Conservation (phyloP, 2,113 vertebrate species). For the Callospermophilus lateralis region DNA sequence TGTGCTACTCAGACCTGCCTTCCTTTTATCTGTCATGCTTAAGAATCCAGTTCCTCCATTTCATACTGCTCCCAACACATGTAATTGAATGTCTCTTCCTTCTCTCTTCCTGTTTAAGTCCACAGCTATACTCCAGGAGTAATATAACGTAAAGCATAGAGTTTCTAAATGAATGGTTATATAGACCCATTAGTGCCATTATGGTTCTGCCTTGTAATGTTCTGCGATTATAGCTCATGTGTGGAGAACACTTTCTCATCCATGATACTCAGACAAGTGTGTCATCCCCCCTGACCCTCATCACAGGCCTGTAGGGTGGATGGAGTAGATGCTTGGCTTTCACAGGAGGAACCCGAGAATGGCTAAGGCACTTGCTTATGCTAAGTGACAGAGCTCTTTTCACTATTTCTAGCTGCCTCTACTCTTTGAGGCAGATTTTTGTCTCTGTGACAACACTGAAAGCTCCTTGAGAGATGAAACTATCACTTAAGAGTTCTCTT, state of each 20-base stretch:
- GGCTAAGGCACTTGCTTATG: not conserved
- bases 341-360: not conserved
- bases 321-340: not conserved
- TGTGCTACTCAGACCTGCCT: not conserved
- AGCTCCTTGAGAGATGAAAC: not conserved
- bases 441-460: not conserved
- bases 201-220: not conserved
- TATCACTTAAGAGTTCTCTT: not conserved
- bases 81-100: not conserved
- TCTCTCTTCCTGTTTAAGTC: constrained; percentile 55
- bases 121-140: constrained; percentile 32
- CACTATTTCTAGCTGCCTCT: not conserved
- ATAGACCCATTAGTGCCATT: not conserved
- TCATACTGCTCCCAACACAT: not conserved
- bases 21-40: constrained; percentile 35
- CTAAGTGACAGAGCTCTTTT: not conserved
- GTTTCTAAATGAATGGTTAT: constrained; percentile 1
- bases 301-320: not conserved
- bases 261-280: not conserved
- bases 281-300: not conserved
- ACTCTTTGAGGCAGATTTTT: constrained; percentile 21
- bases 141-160: not conserved
- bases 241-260: not conserved
- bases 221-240: not conserved
- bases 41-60: not conserved